Evolutionary conservation across 2,113 vertebrate genomes (phyloP), one percentile per base, ranked within the genome.

Genomic region (Oryzias woworae): DNA sequence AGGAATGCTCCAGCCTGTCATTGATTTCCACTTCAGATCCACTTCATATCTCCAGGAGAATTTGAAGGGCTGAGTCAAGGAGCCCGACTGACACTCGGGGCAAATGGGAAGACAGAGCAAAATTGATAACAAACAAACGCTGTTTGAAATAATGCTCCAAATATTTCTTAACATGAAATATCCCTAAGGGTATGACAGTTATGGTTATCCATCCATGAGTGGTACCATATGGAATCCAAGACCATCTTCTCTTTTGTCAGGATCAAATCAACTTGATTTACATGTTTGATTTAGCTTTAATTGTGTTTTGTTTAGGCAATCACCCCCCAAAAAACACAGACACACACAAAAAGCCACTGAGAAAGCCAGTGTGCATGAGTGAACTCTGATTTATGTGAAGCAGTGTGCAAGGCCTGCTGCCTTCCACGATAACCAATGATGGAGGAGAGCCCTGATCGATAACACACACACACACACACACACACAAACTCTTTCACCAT

Each of bases 381-480:
- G 54, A 54, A 71, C 58, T 57, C 54, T 41, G 84, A 82, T 51
- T 66, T 73, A 81, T 80, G 71, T 71, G 71, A 2, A 52, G 63
- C 56, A 51, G 45, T 65, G 65, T 1, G 51, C 74, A 43, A 47
- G 56, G 72, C 56, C 60, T 23, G 59, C 78, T 73, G 76, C 76
- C 17, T 7, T 69, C 67, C 71, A 61, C 31, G 57, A 82, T 86
- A 89, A 77, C 76, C 84, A 81, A 70, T 82, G 78, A 85, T 81
- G 65, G 67, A 77, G 77, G 65, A 70, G 56, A 69, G 60, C 26
- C 62, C 65, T 36, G 74, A 87, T 83, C 83, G 42, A 86, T 86
- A 73, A 46, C 58, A 51, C 57, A 26, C 51, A 41, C 56, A 46
- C 18, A 46, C 58, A 51, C 57, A 26, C 51, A 41, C 56, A 46